Conservation (phyloP, 2,113 vertebrate genomes). For the Steatornis caripensis region DNA sequence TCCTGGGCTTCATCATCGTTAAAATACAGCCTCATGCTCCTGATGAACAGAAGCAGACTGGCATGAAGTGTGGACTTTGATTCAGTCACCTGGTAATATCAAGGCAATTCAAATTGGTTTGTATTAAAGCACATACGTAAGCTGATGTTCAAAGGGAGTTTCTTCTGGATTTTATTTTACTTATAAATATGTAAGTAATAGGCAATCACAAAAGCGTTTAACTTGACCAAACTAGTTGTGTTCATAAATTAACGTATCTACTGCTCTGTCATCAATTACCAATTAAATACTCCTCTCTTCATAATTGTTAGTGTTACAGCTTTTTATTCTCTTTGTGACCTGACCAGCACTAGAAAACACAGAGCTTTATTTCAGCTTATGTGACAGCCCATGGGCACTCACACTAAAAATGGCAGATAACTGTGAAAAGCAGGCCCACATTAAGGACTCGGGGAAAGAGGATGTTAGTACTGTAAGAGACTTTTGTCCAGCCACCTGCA, state of each 20-base stretch:
- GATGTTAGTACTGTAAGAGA: background rate
- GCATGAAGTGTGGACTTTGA: background rate
- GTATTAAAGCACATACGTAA: background rate
- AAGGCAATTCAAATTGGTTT: background rate
- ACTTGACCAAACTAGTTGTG: background rate
- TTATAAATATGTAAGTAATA: background rate
- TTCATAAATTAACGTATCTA: background rate
- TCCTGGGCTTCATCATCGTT: background rate
- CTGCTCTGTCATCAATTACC: background rate
- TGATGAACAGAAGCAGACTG: background rate
- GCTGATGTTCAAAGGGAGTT: background rate
- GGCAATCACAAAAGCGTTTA: background rate
- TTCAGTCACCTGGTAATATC: background rate
- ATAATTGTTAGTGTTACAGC: background rate
- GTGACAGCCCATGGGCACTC: background rate
- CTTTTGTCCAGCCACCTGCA: background rate
- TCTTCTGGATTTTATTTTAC: background rate
- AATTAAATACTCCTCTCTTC: background rate
- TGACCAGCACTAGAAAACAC: background rate
- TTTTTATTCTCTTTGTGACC: background rate
- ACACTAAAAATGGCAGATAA: background rate
- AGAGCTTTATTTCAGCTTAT: background rate
- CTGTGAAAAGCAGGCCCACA: background rate
- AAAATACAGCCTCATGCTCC: background rate
- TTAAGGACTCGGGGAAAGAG: background rate